Evolutionary conservation across 2,113 vertebrate species (phyloP).

Genomic region (Petaurus breviceps): DNA sequence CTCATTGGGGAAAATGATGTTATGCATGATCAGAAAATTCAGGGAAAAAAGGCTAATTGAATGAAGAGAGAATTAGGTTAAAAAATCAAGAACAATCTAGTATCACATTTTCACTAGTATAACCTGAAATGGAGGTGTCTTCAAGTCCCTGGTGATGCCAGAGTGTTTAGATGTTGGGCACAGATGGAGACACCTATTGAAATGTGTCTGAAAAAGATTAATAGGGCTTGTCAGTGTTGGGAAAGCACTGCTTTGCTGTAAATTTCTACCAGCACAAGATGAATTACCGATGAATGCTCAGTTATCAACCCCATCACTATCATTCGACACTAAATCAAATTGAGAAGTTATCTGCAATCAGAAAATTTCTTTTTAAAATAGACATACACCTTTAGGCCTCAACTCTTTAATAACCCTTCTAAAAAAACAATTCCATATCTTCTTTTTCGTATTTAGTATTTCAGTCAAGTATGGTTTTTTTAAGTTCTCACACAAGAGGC

Average conservation of each 20-base stretch:
- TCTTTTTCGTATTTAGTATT: conserved; percentile 23
- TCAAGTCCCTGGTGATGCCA: conserved; percentile 83
- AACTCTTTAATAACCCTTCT: conserved; percentile 78
- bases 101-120: conserved; percentile 83
- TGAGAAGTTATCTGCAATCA: conserved; percentile 90
- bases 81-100: conserved; percentile 84
- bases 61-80: conserved; percentile 87
- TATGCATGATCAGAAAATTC: conserved; percentile 80
- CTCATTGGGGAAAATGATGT: conserved; percentile 78
- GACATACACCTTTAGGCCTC: conserved; percentile 84
- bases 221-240: conserved; percentile 92
- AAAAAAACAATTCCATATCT: conserved; percentile 65
- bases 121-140: conserved; percentile 88
- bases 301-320: conserved; percentile 91
- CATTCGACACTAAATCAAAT: conserved; percentile 92
- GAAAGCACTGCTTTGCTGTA: conserved; percentile 91
- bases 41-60: conserved; percentile 86
- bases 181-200: conserved; percentile 92
- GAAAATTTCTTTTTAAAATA: conserved; percentile 88
- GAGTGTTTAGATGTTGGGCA: conserved; percentile 87
- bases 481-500: conserved; percentile 60
- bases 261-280: conserved; percentile 92
- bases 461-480: conserved; percentile 58
- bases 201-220: conserved; percentile 94
- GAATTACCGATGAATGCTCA: conserved; percentile 91